These are phyloP conservation scores for Empidonax alnorum DNA, from an alignment of 2,113 vertebrate genomes.

Conservation along the genomic window DNA sequence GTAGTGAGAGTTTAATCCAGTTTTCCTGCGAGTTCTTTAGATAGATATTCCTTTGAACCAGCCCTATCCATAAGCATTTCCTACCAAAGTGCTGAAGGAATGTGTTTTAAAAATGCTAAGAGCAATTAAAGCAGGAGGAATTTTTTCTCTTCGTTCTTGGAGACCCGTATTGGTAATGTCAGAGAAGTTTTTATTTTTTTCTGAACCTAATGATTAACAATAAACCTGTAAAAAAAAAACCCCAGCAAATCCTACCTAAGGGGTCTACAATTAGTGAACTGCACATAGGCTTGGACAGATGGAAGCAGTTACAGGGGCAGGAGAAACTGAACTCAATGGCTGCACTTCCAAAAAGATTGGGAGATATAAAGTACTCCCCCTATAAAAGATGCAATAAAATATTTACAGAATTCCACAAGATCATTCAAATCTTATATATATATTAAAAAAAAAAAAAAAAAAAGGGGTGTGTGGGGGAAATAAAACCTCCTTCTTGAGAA, in stretches of 20 bases:
- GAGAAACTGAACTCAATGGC: slow-evolving; percentile 50
- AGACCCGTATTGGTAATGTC: slow-evolving; percentile 15
- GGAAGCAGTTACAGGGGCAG: slow-evolving; percentile 71
- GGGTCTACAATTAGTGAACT: slow-evolving; percentile 67
- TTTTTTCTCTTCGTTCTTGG: slow-evolving; percentile 5
- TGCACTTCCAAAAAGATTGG: slow-evolving; percentile 35
- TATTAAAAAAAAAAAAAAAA: background rate
- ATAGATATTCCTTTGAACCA: background rate
- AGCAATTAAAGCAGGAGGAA: slow-evolving; percentile 5
- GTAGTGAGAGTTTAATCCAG: background rate
- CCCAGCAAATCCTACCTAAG: slow-evolving; percentile 64
- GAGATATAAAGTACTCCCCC: slow-evolving; percentile 56
- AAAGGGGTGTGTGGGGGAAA: background rate
- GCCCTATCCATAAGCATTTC: background rate
- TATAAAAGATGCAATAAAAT: slow-evolving; percentile 68
- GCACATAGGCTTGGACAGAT: slow-evolving; percentile 63
- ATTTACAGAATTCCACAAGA: slow-evolving; percentile 64
- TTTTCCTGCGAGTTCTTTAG: background rate
- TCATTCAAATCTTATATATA: slow-evolving; percentile 28
- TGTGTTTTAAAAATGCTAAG: background rate
- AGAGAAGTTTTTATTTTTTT: slow-evolving; percentile 54
- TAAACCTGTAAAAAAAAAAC: slow-evolving; percentile 48
- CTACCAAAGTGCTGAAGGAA: background rate
- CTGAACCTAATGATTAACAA: slow-evolving; percentile 64
- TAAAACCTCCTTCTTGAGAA: slow-evolving; percentile 13